Percentiles rank a stretch among this genome's conserved stretches.
phyloP scores from a whole-genome alignment of 2,113 vertebrate species.

The Hemicordylus capensis region DNA sequence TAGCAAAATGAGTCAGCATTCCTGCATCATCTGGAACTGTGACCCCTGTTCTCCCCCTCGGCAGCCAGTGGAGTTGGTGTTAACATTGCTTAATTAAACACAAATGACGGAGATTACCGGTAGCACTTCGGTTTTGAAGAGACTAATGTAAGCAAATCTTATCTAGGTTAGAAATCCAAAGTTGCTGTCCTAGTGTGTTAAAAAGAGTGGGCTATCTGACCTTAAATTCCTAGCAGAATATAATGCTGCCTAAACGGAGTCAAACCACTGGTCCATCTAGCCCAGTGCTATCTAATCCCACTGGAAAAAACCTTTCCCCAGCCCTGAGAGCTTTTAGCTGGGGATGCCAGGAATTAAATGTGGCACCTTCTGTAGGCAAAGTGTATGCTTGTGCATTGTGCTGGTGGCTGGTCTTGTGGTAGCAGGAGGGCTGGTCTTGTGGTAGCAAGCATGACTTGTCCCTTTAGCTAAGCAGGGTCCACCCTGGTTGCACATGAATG shows the following conservation, averaged over 20 bases:
- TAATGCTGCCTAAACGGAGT: neutral
- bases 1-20: neutral
- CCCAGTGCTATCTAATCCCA: neutral
- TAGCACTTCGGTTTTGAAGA: neutral
- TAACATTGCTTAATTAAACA: neutral
- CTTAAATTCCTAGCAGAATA: neutral
- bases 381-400: neutral
- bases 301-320: neutral
- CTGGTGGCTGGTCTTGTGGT: too few species aligned
- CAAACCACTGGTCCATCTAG: neutral
- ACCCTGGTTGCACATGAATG: too few species aligned
- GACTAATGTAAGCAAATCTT: neutral
- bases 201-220: neutral
- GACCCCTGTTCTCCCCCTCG: neutral
- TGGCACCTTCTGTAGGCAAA: neutral
- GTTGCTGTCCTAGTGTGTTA: neutral
- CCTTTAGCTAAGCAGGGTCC: too few species aligned
- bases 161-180: neutral
- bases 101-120: neutral
- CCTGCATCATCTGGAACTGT: neutral
- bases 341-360: neutral
- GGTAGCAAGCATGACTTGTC: too few species aligned
- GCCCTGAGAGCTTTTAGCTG: neutral
- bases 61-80: rapidly evolving
- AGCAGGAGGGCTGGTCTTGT: too few species aligned